These are phyloP conservation scores for Catocala sponsa DNA, from an alignment of 2,888 invertebrate genomes.

Conservation along the genomic window DNA sequence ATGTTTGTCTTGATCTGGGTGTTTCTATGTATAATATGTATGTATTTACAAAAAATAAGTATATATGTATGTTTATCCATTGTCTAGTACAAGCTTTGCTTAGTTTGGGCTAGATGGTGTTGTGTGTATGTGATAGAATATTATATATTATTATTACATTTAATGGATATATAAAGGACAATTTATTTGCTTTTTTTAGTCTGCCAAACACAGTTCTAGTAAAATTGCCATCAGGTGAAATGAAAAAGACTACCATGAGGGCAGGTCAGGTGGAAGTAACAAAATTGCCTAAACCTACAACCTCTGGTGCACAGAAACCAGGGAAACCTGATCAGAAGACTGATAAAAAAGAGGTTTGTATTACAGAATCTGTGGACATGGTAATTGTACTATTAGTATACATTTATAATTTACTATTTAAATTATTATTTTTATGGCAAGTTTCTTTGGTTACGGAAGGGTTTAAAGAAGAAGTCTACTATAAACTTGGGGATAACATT, in stretches of 20 bases:
- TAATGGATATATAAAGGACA: no score
- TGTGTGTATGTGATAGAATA: no score
- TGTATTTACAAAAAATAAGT: no score
- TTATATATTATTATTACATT: no score
- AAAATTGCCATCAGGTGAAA: conserved; percentile 81
- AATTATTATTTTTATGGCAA: conserved; percentile 9
- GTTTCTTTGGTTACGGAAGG: background rate
- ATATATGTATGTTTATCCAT: no score
- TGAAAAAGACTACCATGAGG: conserved; percentile 74
- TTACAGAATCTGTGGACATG: background rate
- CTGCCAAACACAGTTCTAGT: conserved; percentile 83
- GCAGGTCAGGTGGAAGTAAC: conserved; percentile 80
- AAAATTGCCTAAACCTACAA: conserved; percentile 74
- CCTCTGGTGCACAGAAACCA: conserved; percentile 66
- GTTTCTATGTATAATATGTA: no score
- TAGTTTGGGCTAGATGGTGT: no score
- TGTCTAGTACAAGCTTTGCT: no score
- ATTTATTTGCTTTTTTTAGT: conserved; percentile 57
- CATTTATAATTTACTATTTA: background rate
- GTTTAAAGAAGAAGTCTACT: no score
- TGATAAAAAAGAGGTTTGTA: conserved; percentile 76
- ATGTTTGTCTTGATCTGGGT: no score
- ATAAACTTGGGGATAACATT: background rate
- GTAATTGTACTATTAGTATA: background rate
- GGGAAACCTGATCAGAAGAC: conserved; percentile 69